These are phyloP conservation scores for Nudaria mundana DNA, from an alignment of 2,888 invertebrate genomes.

Conservation along the genomic window DNA sequence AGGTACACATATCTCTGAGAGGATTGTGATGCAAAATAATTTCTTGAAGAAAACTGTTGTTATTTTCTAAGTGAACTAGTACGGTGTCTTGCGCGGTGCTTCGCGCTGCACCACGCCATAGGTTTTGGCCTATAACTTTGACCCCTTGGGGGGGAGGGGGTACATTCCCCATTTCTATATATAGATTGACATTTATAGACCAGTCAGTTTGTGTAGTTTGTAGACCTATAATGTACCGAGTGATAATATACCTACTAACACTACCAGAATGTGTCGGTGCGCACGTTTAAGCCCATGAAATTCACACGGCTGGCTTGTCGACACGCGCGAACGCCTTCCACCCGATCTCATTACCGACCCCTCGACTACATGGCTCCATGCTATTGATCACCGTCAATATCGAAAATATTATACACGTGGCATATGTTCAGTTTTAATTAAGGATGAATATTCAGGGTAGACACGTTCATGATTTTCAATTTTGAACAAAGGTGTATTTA, in stretches of 20 bases:
- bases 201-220: too few species aligned
- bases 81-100: too few species aligned
- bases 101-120: too few species aligned
- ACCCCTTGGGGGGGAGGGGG: too few species aligned
- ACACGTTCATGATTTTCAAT: neutral
- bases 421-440: conserved; percentile 32
- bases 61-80: too few species aligned
- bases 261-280: conserved; percentile 35
- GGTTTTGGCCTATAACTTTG: too few species aligned
- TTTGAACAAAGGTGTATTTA: neutral
- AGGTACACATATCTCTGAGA: too few species aligned
- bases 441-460: conserved; percentile 9
- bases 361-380: conserved; percentile 39
- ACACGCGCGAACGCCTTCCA: conserved; percentile 68
- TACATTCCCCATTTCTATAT: too few species aligned
- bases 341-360: conserved; percentile 64
- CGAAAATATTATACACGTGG: conserved; percentile 42
- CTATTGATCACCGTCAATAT: conserved; percentile 64
- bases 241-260: neutral
- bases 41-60: too few species aligned
- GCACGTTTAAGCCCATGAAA: conserved; percentile 55
- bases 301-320: conserved; percentile 65
- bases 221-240: too few species aligned
- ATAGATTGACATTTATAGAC: too few species aligned
- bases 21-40: too few species aligned